Evolutionary conservation across 2,888 invertebrate species (phyloP).

Genomic region (Caenorhabditis sulstoni): DNA sequence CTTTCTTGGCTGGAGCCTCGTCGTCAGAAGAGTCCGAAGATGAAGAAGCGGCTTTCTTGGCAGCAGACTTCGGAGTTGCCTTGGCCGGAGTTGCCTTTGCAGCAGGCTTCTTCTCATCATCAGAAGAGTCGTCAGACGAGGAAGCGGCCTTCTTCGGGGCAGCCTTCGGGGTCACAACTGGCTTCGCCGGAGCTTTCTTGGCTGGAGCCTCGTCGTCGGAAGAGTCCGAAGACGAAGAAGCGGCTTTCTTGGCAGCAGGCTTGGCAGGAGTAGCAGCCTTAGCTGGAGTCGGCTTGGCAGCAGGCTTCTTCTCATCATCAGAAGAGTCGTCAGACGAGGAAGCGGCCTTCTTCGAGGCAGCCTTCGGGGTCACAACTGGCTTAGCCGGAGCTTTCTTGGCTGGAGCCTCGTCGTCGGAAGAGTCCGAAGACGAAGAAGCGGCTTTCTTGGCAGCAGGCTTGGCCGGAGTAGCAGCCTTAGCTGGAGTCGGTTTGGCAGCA

Average conservation of each 20-base stretch:
- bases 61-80: constrained; percentile 36
- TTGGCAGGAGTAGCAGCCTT: too few species aligned
- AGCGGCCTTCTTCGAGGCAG: constrained; percentile 49
- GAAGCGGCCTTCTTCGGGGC: constrained; percentile 60
- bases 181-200: constrained; percentile 21
- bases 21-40: constrained; percentile 62
- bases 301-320: constrained; percentile 12
- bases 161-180: constrained; percentile 36
- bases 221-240: constrained; percentile 35
- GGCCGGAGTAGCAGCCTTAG: constrained; percentile 7
- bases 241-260: constrained; percentile 58
- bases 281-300: constrained; percentile 44
- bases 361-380: constrained; percentile 36
- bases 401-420: too few species aligned
- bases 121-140: constrained; percentile 51
- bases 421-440: too few species aligned
- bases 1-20: constrained; percentile 56
- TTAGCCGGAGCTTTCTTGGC: constrained; percentile 37
- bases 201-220: constrained; percentile 42
- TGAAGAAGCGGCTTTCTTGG: constrained; percentile 64
- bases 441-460: constrained; percentile 46
- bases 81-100: constrained; percentile 53
- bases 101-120: constrained; percentile 64
- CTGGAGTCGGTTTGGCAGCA: constrained; percentile 13
- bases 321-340: constrained; percentile 44